These are phyloP conservation scores for Sterna hirundo DNA, from an alignment of 2,113 vertebrate genomes.

Conservation along the genomic window DNA sequence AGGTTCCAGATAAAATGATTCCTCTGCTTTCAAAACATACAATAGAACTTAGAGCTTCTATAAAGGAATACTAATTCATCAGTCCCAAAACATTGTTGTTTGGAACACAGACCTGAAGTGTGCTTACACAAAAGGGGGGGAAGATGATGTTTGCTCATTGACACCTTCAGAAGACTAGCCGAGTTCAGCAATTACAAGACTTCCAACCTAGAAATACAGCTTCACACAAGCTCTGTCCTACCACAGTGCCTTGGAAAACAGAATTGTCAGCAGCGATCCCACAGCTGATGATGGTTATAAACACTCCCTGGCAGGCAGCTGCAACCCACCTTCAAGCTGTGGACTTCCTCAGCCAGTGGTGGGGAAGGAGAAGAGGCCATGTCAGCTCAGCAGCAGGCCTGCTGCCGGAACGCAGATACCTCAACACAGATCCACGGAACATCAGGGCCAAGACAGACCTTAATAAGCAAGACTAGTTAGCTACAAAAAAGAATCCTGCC, in stretches of 20 bases:
- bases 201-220: neutral
- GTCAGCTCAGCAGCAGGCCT: neutral
- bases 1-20: neutral
- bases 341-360: neutral
- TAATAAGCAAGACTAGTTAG: neutral
- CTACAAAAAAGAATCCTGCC: neutral
- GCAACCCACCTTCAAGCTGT: neutral
- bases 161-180: neutral
- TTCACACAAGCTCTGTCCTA: neutral
- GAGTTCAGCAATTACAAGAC: neutral
- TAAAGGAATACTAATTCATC: neutral
- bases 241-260: neutral
- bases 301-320: neutral
- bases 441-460: neutral
- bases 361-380: neutral
- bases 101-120: neutral
- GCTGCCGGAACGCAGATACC: neutral
- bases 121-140: neutral
- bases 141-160: neutral
- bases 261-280: neutral
- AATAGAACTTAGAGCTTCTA: neutral
- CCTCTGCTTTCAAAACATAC: neutral
- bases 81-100: neutral
- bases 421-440: neutral
- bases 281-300: neutral